These are phyloP conservation scores for Enteromius viviparus DNA, from an alignment of 2,797 vertebrate species.

Conservation along the genomic window DNA sequence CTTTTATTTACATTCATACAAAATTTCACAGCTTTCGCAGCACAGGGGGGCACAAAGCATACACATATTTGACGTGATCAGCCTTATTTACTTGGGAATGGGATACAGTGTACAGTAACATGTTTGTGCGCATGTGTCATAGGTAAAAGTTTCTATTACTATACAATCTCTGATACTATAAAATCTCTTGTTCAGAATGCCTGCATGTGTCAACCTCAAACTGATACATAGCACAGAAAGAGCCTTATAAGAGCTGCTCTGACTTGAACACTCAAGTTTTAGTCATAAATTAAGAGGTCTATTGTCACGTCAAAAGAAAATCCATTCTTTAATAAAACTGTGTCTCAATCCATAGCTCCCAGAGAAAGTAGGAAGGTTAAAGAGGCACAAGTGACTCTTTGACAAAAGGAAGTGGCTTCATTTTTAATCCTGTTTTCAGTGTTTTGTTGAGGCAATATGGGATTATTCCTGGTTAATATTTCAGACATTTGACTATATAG, in stretches of 20 bases:
- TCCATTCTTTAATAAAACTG: constrained; percentile 76
- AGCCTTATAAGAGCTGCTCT: background rate
- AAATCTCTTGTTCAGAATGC: background rate
- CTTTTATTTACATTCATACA: no score
- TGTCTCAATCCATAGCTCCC: constrained; percentile 55
- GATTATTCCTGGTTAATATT: background rate
- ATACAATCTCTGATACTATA: background rate
- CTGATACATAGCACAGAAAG: constrained; percentile 2
- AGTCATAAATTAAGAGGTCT: constrained; percentile 66
- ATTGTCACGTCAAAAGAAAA: constrained; percentile 74
- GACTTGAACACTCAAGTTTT: constrained; percentile 61
- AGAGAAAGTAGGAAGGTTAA: constrained; percentile 8
- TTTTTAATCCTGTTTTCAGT: background rate
- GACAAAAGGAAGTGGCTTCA: background rate
- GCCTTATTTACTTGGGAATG: no score
- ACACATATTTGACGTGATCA: no score
- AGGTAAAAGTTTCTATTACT: background rate
- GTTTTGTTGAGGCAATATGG: no score
- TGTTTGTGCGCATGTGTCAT: background rate
- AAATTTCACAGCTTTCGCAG: no score
- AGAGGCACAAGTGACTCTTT: background rate
- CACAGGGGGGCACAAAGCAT: no score
- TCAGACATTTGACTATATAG: background rate
- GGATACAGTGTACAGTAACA: background rate
- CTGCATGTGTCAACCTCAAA: background rate